These are phyloP conservation scores for Calypte anna DNA, from an alignment of 2,113 vertebrate genomes.

Conservation along the genomic window DNA sequence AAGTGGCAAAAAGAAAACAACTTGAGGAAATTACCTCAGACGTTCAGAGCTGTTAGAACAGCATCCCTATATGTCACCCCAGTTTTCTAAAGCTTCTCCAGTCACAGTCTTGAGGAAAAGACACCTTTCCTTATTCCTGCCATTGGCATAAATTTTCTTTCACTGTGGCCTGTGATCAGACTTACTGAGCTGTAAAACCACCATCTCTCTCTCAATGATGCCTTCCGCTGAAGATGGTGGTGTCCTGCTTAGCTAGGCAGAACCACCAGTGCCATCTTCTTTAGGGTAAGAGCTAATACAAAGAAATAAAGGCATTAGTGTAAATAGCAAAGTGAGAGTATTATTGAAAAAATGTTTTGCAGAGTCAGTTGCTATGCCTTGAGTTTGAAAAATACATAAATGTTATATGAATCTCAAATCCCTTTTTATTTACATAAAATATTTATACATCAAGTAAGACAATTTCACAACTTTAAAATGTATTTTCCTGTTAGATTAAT, in stretches of 20 bases:
- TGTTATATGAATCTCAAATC: slow-evolving; percentile 74
- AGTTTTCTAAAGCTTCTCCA: not conserved
- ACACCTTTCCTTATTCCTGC: not conserved
- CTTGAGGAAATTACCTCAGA: not conserved
- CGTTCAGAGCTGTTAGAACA: not conserved
- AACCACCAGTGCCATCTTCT: slow-evolving; percentile 65
- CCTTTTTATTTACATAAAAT: slow-evolving; percentile 80
- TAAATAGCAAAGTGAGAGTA: slow-evolving; percentile 62
- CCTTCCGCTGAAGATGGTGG: slow-evolving; percentile 3
- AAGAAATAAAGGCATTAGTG: slow-evolving; percentile 67
- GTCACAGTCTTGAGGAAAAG: not conserved
- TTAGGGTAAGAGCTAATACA: slow-evolving; percentile 48
- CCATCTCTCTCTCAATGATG: not conserved
- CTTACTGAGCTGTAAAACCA: not conserved
- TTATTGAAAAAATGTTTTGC: slow-evolving; percentile 61
- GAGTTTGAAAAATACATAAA: slow-evolving; percentile 72
- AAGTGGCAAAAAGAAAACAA: not conserved
- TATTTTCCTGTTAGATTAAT: slow-evolving; percentile 81
- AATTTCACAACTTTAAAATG: slow-evolving; percentile 79
- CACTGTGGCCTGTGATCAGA: not conserved
- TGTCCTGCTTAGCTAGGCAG: slow-evolving; percentile 54
- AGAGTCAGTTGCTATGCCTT: slow-evolving; percentile 34
- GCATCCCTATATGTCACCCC: not conserved
- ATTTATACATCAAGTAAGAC: slow-evolving; percentile 73
- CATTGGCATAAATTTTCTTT: not conserved